Evolutionary conservation across 1,140 invertebrate species (phyloP).

Genomic region (Zaprionus ornatus): DNA sequence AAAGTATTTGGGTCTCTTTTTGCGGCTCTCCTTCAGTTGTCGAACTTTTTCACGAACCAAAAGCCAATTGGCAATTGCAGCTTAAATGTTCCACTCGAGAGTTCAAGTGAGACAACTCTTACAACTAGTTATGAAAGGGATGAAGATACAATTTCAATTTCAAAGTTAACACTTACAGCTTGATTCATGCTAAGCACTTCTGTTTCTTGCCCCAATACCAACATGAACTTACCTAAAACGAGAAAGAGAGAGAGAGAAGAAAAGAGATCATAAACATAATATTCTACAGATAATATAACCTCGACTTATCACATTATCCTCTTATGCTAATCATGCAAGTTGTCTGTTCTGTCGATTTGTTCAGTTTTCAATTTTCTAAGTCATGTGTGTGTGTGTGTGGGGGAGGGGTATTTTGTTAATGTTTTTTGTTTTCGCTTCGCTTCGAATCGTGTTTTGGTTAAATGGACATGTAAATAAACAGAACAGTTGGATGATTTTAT

Average conservation of each 20-base stretch:
- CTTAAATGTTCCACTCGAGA: conserved; percentile 17
- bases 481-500: conserved; percentile 11
- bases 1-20: conserved; percentile 3
- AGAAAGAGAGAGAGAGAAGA: conserved; percentile 35
- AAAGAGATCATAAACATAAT: conserved; percentile 32
- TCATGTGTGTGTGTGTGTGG: not conserved
- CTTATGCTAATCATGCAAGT: conserved; percentile 30
- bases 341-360: not conserved
- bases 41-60: conserved; percentile 16
- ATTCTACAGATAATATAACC: not conserved
- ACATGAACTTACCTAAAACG: conserved; percentile 76
- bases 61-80: conserved; percentile 40
- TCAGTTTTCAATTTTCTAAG: not conserved
- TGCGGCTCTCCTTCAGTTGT: conserved; percentile 12
- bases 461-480: conserved; percentile 48
- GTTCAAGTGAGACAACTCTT: conserved; percentile 16
- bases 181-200: conserved; percentile 64
- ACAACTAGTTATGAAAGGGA: conserved; percentile 39
- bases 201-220: conserved; percentile 50
- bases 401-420: conserved; percentile 26
- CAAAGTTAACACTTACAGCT: conserved; percentile 66
- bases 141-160: conserved; percentile 18
- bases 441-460: conserved; percentile 13
- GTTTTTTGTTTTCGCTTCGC: conserved; percentile 13
- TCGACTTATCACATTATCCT: conserved; percentile 30